Evolutionary conservation across 2,113 vertebrate species (phyloP).

Genomic region (Sceloporus undulatus): DNA sequence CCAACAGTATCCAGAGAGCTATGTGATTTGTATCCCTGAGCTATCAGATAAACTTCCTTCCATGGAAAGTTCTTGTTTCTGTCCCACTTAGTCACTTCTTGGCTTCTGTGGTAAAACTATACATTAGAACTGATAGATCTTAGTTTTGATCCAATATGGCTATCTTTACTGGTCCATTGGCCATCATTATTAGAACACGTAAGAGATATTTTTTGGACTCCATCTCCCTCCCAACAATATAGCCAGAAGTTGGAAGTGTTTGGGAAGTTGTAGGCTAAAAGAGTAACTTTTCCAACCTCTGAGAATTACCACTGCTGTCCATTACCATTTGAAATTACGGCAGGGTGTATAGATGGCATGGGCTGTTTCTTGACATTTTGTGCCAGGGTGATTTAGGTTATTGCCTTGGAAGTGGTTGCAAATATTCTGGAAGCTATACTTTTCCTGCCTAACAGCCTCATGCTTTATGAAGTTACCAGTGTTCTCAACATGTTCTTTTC

Average conservation of each 20-base stretch:
- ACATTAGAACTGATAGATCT: neutral
- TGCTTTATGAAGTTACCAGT: neutral
- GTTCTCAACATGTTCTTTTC: neutral
- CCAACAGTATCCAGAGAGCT: no score
- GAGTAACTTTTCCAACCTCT: no score
- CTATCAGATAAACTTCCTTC: neutral
- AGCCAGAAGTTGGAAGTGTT: no score
- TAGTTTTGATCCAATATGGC: neutral
- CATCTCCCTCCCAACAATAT: no score
- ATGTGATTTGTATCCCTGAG: no score
- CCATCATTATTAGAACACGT: no score
- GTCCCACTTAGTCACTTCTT: neutral
- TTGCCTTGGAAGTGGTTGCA: neutral
- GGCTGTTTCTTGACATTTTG: neutral
- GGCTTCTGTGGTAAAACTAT: neutral
- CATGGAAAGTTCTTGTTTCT: neutral
- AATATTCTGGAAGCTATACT: neutral
- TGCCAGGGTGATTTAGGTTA: neutral
- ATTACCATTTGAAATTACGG: neutral
- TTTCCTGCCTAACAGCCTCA: neutral
- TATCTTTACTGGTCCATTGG: no score
- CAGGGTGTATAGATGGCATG: neutral
- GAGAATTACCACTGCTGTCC: no score
- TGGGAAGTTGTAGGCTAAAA: no score
- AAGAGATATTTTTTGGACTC: no score